These are phyloP conservation scores for Mactromeris polynyma DNA, from an alignment of 2,888 invertebrate genomes.

Conservation along the genomic window DNA sequence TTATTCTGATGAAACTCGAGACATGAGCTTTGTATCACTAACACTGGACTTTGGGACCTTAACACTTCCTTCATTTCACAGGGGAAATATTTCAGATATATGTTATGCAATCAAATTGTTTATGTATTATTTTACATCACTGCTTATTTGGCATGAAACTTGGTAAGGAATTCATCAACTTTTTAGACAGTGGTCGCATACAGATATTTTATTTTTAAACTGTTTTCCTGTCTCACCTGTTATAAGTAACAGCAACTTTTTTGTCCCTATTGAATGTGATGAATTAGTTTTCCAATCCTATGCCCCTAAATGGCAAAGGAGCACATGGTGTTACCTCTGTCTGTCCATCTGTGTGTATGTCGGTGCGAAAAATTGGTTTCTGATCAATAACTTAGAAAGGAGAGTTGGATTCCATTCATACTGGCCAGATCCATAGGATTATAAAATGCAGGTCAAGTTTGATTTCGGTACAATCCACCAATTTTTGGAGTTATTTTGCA, in stretches of 20 bases:
- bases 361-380: too few relatives aligned
- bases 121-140: not conserved
- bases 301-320: too few relatives aligned
- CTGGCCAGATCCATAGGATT: too few relatives aligned
- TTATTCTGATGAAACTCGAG: not conserved
- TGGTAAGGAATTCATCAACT: not conserved
- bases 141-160: not conserved
- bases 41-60: not conserved
- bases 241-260: not conserved
- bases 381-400: too few relatives aligned
- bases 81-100: not conserved
- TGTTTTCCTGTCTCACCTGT: not conserved
- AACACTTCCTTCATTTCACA: not conserved
- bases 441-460: too few relatives aligned
- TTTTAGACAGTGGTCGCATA: not conserved
- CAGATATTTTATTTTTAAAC: not conserved
- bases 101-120: not conserved
- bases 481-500: too few relatives aligned
- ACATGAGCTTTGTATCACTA: conserved; percentile 3
- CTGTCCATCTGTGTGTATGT: too few relatives aligned
- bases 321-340: too few relatives aligned
- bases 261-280: not conserved
- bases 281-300: too few relatives aligned
- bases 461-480: too few relatives aligned
- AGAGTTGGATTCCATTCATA: too few relatives aligned